A percentile compares a stretch with the other conserved stretches of the same genome.
These are phyloP conservation scores for Gasterosteus nipponicus DNA, from an alignment of 2,113 vertebrate species.

Conservation along the genomic window DNA sequence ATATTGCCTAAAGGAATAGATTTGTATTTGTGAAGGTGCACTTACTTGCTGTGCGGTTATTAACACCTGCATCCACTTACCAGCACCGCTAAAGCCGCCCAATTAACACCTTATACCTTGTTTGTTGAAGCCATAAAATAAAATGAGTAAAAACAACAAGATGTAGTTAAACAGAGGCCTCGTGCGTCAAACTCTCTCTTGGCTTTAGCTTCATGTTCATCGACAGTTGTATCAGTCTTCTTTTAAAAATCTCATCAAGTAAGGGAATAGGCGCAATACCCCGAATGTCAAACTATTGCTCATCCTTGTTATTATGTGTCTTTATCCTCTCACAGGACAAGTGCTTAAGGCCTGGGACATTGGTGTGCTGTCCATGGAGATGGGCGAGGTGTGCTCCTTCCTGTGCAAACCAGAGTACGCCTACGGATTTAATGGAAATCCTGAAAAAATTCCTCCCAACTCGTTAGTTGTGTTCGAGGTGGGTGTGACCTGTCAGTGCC, in stretches of 20 bases:
- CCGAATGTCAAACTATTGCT: not conserved
- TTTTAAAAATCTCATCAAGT: not conserved
- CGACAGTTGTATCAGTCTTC: not conserved
- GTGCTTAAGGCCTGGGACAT: slow-evolving; percentile 97
- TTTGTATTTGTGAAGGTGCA: not conserved
- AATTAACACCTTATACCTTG: not conserved
- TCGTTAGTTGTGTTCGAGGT: slow-evolving; percentile 91
- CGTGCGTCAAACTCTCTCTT: not conserved
- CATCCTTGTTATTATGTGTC: not conserved
- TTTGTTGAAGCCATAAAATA: not conserved
- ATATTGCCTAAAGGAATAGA: not conserved
- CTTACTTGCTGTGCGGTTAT: not conserved
- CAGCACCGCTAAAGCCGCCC: not conserved
- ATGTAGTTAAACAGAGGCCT: not conserved
- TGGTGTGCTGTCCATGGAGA: slow-evolving; percentile 91
- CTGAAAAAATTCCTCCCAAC: slow-evolving; percentile 91
- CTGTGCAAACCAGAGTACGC: slow-evolving; percentile 93
- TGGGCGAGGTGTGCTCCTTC: slow-evolving; percentile 89
- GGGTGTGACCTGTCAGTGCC: slow-evolving; percentile 12
- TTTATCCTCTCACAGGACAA: slow-evolving; percentile 83
- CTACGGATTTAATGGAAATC: slow-evolving; percentile 88
- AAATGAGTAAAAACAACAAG: slow-evolving; percentile 6
- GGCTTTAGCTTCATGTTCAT: not conserved
- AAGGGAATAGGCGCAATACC: not conserved
- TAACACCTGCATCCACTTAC: not conserved